A percentile compares a stretch with the other conserved stretches of the same genome.
Conservation (phyloP, 2,888 invertebrate species). For the Pantelozetes paolii region DNA sequence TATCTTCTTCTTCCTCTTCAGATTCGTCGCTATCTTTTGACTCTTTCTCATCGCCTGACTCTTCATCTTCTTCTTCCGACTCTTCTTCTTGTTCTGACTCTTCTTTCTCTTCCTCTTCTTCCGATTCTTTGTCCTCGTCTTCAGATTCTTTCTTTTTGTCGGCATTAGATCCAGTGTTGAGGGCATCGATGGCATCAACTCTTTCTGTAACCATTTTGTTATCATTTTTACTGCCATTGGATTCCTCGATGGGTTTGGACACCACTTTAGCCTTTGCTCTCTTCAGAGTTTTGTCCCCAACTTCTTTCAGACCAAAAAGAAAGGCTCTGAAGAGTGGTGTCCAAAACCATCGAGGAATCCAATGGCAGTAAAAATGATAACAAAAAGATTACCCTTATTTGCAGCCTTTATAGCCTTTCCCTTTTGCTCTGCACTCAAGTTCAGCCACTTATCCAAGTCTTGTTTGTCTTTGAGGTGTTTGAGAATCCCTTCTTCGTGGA, state of each 20-base stretch:
- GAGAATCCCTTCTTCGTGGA: slow-evolving; percentile 6
- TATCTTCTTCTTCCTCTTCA: not conserved
- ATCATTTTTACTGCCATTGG: no score
- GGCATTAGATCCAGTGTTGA: not conserved
- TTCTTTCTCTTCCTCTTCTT: not conserved
- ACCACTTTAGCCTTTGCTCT: no score
- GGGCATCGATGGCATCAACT: not conserved
- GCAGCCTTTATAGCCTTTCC: no score
- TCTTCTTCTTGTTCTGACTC: not conserved
- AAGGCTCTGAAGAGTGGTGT: no score
- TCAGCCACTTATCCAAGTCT: not conserved
- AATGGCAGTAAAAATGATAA: no score
- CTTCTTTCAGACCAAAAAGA: no score
- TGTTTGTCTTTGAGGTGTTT: not conserved
- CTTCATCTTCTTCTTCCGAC: not conserved
- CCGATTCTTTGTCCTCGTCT: not conserved
- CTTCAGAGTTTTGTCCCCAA: no score
- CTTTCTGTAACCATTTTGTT: not conserved
- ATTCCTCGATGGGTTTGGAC: no score
- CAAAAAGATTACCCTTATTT: no score
- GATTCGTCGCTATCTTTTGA: not conserved
- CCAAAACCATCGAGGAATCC: no score
- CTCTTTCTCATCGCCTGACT: not conserved
- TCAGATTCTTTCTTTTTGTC: not conserved
- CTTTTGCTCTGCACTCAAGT: no score